Evolutionary conservation across 2,797 vertebrate species (phyloP), one percentile per base, ranked within the genome.

Genomic region (Acanthiza pusilla): DNA sequence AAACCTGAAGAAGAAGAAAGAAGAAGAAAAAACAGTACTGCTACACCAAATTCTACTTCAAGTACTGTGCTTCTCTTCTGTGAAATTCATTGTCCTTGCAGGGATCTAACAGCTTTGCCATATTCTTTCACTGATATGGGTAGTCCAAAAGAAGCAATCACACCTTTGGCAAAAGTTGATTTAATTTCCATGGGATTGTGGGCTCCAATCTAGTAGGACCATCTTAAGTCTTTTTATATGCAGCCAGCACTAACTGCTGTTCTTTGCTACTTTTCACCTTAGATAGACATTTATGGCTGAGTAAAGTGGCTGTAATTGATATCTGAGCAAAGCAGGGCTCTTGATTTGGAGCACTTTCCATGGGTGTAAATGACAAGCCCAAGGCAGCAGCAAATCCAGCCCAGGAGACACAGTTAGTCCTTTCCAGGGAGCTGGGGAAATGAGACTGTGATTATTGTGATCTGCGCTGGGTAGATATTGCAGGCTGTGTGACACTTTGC

Each of bases 291-390:
- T 95, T 91, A 58, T 43, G 75, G 66, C 85, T 62, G 43, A 88
- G 63, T 53, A 78, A 94, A 95, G 75, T 74, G 84, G 72, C 51
- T 51, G 75, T 85, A 85, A 85, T 92, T 93, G 85, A 42, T 89
- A 88, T 87, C 68, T 66, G 79, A 80, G 78, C 36, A 75, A 78
- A 91, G 68, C 47, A 45, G 51, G 47, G 43, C 66, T 85, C 91
- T 91, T 92, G 78, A 74, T 89, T 79, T 74, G 91, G 91, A 95
- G 73, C 68, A 58, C 79, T 94, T 95, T 88, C 47, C 60, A 58
- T 27, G 73, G 54, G 76, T 85, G 67, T 80, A 83, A 89, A 93
- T 89, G 92, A 85, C 85, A 89, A 85, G 85, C 72, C 70, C 73
- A 90, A 88, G 79, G 83, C 87, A 94, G 76, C 89, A 61, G 87